Conservation (phyloP, 2,113 vertebrate species). For the Menura novaehollandiae region DNA sequence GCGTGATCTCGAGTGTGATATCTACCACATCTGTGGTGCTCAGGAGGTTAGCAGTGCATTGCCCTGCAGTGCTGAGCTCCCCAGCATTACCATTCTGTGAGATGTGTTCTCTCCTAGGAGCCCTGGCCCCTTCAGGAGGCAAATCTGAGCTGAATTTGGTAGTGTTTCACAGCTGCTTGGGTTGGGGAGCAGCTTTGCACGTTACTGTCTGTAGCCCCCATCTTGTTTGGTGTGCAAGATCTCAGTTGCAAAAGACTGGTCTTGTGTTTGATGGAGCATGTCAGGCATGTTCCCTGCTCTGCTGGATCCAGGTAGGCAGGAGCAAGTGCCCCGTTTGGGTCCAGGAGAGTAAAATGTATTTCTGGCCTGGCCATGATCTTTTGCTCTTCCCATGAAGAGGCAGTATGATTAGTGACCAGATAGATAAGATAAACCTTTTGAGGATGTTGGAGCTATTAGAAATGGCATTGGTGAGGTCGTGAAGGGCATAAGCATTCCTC, state of each 20-base stretch:
- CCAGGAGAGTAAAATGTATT: neutral
- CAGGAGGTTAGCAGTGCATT: neutral
- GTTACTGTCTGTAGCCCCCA: neutral
- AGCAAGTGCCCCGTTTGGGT: neutral
- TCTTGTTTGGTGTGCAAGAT: neutral
- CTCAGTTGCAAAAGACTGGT: neutral
- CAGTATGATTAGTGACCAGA: neutral
- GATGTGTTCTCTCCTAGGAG: neutral
- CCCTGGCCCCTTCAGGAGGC: neutral
- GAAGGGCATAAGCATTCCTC: neutral
- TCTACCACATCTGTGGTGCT: neutral
- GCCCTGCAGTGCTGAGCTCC: neutral
- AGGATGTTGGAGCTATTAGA: neutral
- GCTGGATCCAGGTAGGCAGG: neutral
- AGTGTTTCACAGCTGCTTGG: neutral
- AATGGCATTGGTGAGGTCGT: neutral
- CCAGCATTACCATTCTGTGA: neutral
- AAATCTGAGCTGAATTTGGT: neutral
- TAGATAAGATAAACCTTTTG: neutral
- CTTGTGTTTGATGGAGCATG: fast-evolving
- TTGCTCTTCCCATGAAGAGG: neutral
- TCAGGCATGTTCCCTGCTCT: neutral
- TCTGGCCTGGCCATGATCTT: neutral
- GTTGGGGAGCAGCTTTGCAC: neutral
- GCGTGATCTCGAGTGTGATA: neutral